Evolutionary conservation across 2,888 invertebrate species (phyloP).

Genomic region (Synanthedon vespiformis): DNA sequence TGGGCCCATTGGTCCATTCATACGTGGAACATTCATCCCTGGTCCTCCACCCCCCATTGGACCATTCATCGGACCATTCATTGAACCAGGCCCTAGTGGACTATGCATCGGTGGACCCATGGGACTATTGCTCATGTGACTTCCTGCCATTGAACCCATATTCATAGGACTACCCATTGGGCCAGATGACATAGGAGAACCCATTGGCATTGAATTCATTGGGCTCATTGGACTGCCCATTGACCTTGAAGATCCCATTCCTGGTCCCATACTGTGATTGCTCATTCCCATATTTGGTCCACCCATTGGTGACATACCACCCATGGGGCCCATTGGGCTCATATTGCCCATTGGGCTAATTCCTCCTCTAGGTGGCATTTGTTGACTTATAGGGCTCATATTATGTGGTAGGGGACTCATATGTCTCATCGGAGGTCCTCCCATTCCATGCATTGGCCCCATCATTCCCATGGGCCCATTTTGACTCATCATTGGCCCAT

Average conservation of each 20-base stretch:
- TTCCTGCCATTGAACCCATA: conserved; percentile 73
- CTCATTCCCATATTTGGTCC: conserved; percentile 77
- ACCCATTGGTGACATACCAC: conserved; percentile 78
- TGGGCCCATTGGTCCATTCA: conserved; percentile 69
- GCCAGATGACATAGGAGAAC: conserved; percentile 77
- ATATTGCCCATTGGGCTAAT: conserved; percentile 78
- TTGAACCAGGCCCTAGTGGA: conserved; percentile 70
- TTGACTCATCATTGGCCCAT: conserved; percentile 76
- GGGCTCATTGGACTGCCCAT: conserved; percentile 82
- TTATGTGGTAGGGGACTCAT: conserved; percentile 73
- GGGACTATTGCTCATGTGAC: conserved; percentile 77
- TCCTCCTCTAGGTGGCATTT: conserved; percentile 73
- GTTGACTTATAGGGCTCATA: conserved; percentile 74
- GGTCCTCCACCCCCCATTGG: conserved; percentile 73
- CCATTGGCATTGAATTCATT: conserved; percentile 79
- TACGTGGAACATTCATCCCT: conserved; percentile 66
- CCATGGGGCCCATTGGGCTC: conserved; percentile 78
- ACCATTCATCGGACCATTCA: conserved; percentile 70
- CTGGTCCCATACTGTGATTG: conserved; percentile 73
- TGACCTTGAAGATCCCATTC: conserved; percentile 67
- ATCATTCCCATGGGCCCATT: conserved; percentile 77
- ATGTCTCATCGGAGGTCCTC: conserved; percentile 74
- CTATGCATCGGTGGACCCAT: conserved; percentile 84
- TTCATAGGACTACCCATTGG: conserved; percentile 82
- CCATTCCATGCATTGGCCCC: conserved; percentile 73